phyloP scores from a whole-genome alignment of 2,113 vertebrate genomes.

The Nothobranchius furzeri region DNA sequence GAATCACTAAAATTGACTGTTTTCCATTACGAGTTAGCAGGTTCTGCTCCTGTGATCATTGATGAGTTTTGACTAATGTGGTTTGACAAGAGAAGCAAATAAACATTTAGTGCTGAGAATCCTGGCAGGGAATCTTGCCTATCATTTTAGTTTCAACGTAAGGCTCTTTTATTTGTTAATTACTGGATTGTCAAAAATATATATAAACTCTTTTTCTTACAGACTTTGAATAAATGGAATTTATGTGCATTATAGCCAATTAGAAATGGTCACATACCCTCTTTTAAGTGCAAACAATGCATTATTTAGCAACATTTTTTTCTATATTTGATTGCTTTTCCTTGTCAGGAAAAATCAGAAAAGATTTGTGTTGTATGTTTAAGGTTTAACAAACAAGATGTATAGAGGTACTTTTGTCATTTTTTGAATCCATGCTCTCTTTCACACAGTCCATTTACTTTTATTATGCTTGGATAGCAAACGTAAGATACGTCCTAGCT shows the following conservation, averaged over 20 bases:
- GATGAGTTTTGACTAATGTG: constrained; percentile 7
- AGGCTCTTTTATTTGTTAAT: too few relatives aligned
- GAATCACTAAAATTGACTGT: too few relatives aligned
- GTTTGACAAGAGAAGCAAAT: constrained; percentile 11
- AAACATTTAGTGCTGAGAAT: too few relatives aligned
- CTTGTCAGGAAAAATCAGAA: too few relatives aligned
- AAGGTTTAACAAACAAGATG: too few relatives aligned
- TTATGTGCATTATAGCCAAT: background rate
- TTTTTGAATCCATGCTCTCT: too few relatives aligned
- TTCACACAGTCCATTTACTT: background rate
- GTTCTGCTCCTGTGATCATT: constrained; percentile 22
- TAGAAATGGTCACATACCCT: background rate
- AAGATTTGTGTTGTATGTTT: too few relatives aligned
- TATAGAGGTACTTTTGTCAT: background rate
- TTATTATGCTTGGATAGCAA: background rate
- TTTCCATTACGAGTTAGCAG: background rate
- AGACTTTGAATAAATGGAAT: constrained; percentile 1
- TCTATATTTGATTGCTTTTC: background rate
- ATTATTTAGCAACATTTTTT: background rate
- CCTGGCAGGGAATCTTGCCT: too few relatives aligned
- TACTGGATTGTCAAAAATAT: too few relatives aligned
- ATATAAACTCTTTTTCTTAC: background rate
- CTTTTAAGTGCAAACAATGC: too few relatives aligned
- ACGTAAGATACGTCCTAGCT: background rate
- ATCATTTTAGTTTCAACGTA: too few relatives aligned